A percentile compares a stretch with the other conserved stretches of the same genome.
Conservation (phyloP, 2,888 invertebrate species). For the Tryphoninae sp. region DNA sequence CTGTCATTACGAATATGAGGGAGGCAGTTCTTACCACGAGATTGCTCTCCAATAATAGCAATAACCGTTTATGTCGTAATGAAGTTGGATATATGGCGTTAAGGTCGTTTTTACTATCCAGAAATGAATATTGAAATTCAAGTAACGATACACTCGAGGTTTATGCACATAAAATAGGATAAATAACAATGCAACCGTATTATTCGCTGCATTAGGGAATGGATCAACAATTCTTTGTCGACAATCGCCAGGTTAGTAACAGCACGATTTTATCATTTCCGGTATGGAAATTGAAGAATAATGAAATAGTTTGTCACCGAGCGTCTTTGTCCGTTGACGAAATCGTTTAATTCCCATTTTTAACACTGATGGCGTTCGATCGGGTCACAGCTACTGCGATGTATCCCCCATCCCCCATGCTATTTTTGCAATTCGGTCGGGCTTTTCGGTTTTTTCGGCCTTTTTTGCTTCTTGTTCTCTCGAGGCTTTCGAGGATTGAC, state of each 20-base stretch:
- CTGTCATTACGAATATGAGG: background rate
- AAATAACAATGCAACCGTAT: background rate
- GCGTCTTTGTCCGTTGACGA: constrained; percentile 15
- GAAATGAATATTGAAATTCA: background rate
- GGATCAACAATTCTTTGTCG: background rate
- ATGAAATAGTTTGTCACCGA: constrained; percentile 28
- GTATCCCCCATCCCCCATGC: constrained; percentile 2
- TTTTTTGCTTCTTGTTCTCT: constrained; percentile 51
- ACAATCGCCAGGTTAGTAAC: background rate
- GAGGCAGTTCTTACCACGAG: too few species aligned
- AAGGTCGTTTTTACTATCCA: background rate
- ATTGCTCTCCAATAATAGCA: too few species aligned
- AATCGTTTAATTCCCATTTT: constrained; percentile 47
- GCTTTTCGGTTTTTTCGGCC: constrained; percentile 41
- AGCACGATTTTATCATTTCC: constrained; percentile 5
- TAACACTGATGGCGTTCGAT: constrained; percentile 56
- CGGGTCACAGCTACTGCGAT: constrained; percentile 58
- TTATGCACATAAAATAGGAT: background rate
- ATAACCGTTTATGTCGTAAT: too few species aligned
- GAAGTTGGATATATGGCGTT: background rate
- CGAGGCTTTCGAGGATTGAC: constrained; percentile 10
- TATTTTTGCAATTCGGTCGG: constrained; percentile 45
- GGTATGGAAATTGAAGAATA: constrained; percentile 36
- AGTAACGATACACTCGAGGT: background rate
- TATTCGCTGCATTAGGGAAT: background rate